Evolutionary conservation across 2,113 vertebrate species (phyloP).

Genomic region (Chlorodrepanis virens): DNA sequence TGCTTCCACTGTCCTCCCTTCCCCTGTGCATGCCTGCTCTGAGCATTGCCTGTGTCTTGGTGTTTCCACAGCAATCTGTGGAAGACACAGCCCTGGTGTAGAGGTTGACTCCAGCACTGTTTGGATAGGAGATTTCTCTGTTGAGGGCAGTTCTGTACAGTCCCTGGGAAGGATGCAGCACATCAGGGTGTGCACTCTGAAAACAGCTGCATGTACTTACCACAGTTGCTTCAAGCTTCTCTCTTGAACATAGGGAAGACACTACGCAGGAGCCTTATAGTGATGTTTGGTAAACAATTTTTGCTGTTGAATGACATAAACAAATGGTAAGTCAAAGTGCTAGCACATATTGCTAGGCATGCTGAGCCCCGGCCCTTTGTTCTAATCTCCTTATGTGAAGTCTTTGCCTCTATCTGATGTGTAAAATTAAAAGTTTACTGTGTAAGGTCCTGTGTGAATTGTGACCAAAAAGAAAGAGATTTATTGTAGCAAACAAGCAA

Average conservation of each 20-base stretch:
- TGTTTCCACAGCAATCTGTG: not conserved
- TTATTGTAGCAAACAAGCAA: constrained; percentile 39
- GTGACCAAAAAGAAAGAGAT: not conserved
- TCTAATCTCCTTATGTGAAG: not conserved
- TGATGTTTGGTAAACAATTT: not conserved
- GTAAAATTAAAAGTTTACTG: not conserved
- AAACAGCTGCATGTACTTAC: not conserved
- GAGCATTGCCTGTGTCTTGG: not conserved
- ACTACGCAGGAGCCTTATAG: not conserved
- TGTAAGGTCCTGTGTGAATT: not conserved
- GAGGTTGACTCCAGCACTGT: not conserved
- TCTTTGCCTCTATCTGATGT: not conserved
- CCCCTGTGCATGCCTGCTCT: not conserved
- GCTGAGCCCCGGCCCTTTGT: not conserved
- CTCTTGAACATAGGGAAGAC: not conserved
- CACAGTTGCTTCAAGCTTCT: not conserved
- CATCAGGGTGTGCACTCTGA: not conserved
- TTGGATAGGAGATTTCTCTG: not conserved
- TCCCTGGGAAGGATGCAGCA: not conserved
- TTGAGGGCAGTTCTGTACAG: not conserved
- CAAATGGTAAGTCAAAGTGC: not conserved
- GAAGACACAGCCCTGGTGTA: not conserved
- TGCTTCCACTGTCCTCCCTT: not conserved
- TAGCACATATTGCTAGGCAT: not conserved
- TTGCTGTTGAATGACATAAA: not conserved